phyloP scores from a whole-genome alignment of 2,797 vertebrate genomes.

The Sitta carolinensis region DNA sequence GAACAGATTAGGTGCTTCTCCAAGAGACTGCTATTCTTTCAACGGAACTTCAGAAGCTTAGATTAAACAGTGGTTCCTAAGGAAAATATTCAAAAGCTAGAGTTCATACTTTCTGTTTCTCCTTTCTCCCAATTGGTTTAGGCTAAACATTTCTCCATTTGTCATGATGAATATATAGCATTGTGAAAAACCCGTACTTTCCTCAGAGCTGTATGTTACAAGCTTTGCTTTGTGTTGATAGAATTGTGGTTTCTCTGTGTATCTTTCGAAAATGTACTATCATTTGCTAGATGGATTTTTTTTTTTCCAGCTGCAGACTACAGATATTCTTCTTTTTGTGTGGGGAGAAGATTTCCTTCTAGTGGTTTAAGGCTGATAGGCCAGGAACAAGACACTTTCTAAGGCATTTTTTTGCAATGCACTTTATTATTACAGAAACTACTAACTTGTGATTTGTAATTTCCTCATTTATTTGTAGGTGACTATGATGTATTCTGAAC shows the following conservation, averaged over 20 bases:
- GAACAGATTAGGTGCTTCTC: slow-evolving; percentile 8
- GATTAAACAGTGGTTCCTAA: neutral
- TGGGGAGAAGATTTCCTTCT: neutral
- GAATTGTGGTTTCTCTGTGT: neutral
- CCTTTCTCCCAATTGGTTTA: neutral
- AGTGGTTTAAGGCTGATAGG: neutral
- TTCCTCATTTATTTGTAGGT: neutral
- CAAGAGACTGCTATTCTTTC: neutral
- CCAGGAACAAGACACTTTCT: neutral
- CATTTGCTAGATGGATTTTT: neutral
- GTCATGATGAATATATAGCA: neutral
- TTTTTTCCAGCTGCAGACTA: neutral
- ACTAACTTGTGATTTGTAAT: neutral
- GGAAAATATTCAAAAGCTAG: neutral
- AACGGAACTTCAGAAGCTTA: slow-evolving; percentile 2
- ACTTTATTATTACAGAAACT: neutral
- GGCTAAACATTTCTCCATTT: neutral
- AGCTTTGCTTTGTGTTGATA: neutral
- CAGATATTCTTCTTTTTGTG: neutral
- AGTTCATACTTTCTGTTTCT: neutral
- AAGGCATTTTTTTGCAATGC: neutral
- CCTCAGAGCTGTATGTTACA: neutral
- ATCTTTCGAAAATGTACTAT: neutral
- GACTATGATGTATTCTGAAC: neutral
- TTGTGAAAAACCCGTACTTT: neutral